Conservation (phyloP, 2,113 vertebrate genomes). For the Electrona antarctica region DNA sequence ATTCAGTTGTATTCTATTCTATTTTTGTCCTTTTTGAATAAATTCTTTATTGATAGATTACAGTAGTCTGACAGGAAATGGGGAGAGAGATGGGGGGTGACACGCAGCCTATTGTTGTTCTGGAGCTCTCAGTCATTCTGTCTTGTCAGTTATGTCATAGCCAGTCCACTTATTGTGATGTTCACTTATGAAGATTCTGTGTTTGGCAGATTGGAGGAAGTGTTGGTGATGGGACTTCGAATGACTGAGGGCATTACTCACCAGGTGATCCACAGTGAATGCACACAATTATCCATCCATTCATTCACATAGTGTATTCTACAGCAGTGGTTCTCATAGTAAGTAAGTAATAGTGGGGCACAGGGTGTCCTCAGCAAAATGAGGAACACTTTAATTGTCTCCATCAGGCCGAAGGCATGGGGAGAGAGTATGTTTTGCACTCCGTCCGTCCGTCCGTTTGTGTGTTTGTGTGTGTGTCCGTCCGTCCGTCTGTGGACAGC, state of each 20-base stretch:
- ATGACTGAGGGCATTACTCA: constrained; percentile 84
- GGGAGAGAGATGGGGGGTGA: no score
- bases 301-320: neutral
- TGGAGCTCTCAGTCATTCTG: neutral
- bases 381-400: no score
- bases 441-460: no score
- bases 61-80: neutral
- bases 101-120: neutral
- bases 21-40: constrained; percentile 34
- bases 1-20: neutral
- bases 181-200: constrained; percentile 33
- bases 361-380: no score
- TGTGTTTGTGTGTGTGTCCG: no score
- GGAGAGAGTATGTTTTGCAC: no score
- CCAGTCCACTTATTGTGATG: neutral
- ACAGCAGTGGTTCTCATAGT: no score
- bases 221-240: constrained; percentile 89
- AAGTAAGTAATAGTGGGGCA: no score
- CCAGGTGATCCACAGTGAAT: constrained; percentile 74
- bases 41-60: neutral
- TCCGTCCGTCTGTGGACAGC: no score
- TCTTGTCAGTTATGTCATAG: constrained; percentile 2
- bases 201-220: constrained; percentile 86
- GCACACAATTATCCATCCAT: neutral
- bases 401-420: no score